phyloP scores from a whole-genome alignment of 2,113 vertebrate species.

The Grammomys surdaster region DNA sequence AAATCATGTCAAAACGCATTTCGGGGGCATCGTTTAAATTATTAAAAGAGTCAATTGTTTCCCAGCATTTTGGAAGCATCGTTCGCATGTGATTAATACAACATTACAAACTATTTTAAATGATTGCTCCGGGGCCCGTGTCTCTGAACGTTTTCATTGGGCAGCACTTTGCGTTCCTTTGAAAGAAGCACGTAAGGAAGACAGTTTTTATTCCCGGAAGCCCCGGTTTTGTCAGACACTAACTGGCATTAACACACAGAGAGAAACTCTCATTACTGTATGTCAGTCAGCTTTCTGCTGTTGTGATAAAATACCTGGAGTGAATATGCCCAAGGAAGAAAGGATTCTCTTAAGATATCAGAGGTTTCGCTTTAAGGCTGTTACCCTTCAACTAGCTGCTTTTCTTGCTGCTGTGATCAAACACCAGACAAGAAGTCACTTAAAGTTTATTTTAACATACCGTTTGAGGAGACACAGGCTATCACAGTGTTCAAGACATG shows the following conservation, averaged over 20 bases:
- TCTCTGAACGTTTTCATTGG: constrained; percentile 25
- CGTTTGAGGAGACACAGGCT: not conserved
- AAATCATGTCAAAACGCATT: constrained; percentile 1
- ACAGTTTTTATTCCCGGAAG: not conserved
- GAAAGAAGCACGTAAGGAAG: not conserved
- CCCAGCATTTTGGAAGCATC: not conserved
- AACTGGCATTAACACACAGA: fast-evolving
- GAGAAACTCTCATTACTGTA: not conserved
- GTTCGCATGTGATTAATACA: constrained; percentile 63
- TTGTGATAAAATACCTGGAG: not conserved
- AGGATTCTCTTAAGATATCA: not conserved
- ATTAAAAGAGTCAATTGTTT: constrained; percentile 57
- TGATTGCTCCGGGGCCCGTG: not conserved
- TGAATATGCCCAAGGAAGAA: not conserved
- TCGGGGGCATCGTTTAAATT: constrained; percentile 58
- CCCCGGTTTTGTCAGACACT: not conserved
- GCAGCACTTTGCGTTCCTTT: not conserved
- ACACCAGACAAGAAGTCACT: too few species aligned
- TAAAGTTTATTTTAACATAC: not conserved
- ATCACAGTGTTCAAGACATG: too few species aligned
- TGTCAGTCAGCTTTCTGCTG: fast-evolving
- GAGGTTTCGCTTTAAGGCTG: not conserved
- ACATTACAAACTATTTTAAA: constrained; percentile 61
- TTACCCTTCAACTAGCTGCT: not conserved
- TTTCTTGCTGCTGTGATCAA: not conserved